Evolutionary conservation across 2,113 vertebrate species (phyloP).

Genomic region (Equus quagga): DNA sequence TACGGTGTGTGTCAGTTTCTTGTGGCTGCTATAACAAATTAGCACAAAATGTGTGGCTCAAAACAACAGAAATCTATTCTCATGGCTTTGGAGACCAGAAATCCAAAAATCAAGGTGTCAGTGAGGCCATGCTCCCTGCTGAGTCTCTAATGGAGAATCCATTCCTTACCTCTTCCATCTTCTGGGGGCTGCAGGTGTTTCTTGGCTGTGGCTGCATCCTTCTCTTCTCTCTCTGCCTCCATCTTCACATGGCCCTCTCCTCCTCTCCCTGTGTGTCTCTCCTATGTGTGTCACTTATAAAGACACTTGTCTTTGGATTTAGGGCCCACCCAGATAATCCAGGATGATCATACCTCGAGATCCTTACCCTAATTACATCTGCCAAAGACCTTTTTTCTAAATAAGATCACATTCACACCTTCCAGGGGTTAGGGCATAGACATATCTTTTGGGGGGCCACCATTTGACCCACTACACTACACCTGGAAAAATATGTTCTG

Average conservation of each 20-base stretch:
- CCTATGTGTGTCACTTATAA: background rate
- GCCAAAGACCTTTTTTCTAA: background rate
- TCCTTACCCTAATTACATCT: background rate
- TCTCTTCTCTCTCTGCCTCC: background rate
- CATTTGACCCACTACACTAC: too few relatives aligned
- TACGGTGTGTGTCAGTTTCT: background rate
- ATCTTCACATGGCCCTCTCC: background rate
- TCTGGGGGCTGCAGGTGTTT: fast-evolving
- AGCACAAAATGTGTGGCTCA: background rate
- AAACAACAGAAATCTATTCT: background rate
- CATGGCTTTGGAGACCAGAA: background rate
- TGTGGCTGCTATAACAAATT: background rate
- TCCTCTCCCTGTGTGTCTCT: background rate
- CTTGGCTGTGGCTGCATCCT: background rate
- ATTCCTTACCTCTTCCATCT: background rate
- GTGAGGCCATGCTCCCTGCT: fast-evolving
- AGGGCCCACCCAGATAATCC: background rate
- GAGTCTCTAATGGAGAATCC: too few relatives aligned
- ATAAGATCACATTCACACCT: background rate
- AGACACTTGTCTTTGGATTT: background rate
- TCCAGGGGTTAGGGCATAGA: background rate
- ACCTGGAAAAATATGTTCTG: background rate
- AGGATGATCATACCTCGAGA: background rate
- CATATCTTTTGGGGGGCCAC: background rate
- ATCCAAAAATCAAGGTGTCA: background rate